phyloP scores from a whole-genome alignment of 2,888 invertebrate genomes.

The Agriopis aurantiaria region DNA sequence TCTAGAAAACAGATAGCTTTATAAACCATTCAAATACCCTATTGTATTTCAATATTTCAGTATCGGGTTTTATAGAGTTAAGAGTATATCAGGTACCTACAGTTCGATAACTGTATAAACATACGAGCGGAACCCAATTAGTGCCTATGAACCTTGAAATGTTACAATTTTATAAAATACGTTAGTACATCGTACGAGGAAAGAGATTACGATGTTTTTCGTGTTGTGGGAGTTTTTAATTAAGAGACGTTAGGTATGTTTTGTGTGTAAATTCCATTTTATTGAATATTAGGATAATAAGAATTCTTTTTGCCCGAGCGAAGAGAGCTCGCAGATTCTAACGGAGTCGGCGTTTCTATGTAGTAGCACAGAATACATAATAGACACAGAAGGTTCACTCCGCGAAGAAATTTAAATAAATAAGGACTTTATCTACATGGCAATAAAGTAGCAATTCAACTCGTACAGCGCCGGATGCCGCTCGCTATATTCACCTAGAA shows the following conservation, averaged over 20 bases:
- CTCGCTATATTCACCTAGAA: too few relatives aligned
- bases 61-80: constrained; percentile 1
- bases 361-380: too few relatives aligned
- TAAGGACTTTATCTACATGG: too few relatives aligned
- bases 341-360: too few relatives aligned
- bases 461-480: too few relatives aligned
- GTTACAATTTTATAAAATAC: neutral
- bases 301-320: too few relatives aligned
- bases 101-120: neutral
- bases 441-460: too few relatives aligned
- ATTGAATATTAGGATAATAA: neutral
- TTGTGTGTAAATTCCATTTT: neutral
- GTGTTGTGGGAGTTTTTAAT: constrained; percentile 2
- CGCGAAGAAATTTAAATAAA: too few relatives aligned
- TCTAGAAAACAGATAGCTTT: too few relatives aligned
- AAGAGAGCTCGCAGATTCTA: too few relatives aligned
- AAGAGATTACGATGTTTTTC: constrained; percentile 13
- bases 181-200: neutral
- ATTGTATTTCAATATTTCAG: neutral
- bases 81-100: neutral
- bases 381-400: too few relatives aligned
- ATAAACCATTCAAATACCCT: too few relatives aligned
- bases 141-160: constrained; percentile 15
- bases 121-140: constrained; percentile 13
- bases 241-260: constrained; percentile 1